Evolutionary conservation across 2,797 vertebrate genomes (phyloP).

Genomic region (Melanotaenia pygmaea): DNA sequence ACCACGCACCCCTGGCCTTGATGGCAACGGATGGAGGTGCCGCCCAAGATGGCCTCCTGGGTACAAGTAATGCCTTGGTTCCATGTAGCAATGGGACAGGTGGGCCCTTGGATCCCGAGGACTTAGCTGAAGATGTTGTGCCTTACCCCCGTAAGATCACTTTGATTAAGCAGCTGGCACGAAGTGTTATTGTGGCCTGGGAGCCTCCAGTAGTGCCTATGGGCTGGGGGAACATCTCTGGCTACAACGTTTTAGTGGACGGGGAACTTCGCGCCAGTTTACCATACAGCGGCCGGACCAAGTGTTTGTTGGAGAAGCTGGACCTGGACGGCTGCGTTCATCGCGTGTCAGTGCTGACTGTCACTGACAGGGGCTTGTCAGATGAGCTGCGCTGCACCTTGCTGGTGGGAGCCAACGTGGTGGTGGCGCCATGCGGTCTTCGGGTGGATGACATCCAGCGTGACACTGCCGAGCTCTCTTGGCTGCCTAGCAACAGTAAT

Average conservation of each 20-base stretch:
- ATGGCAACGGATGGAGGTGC: slow-evolving; percentile 73
- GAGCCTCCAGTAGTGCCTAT: slow-evolving; percentile 90
- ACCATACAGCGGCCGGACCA: slow-evolving; percentile 86
- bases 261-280: slow-evolving; percentile 89
- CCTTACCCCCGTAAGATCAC: slow-evolving; percentile 97
- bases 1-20: slow-evolving; percentile 75
- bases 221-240: slow-evolving; percentile 90
- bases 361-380: slow-evolving; percentile 89
- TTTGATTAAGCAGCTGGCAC: slow-evolving; percentile 97
- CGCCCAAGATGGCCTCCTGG: slow-evolving; percentile 73
- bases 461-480: slow-evolving; percentile 93
- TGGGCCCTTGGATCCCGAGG: slow-evolving; percentile 82
- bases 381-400: slow-evolving; percentile 94
- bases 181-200: slow-evolving; percentile 98
- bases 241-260: slow-evolving; percentile 94
- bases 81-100: slow-evolving; percentile 87
- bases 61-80: slow-evolving; percentile 71
- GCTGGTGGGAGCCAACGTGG: slow-evolving; percentile 93
- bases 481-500: slow-evolving; percentile 98
- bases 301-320: slow-evolving; percentile 94
- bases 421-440: slow-evolving; percentile 92
- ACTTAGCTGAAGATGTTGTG: slow-evolving; percentile 93
- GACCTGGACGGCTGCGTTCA: slow-evolving; percentile 90
- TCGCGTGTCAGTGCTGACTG: slow-evolving; percentile 91
- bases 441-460: slow-evolving; percentile 92